Evolutionary conservation across 2,888 invertebrate species (phyloP).

Genomic region (Ariolimax columbianus): DNA sequence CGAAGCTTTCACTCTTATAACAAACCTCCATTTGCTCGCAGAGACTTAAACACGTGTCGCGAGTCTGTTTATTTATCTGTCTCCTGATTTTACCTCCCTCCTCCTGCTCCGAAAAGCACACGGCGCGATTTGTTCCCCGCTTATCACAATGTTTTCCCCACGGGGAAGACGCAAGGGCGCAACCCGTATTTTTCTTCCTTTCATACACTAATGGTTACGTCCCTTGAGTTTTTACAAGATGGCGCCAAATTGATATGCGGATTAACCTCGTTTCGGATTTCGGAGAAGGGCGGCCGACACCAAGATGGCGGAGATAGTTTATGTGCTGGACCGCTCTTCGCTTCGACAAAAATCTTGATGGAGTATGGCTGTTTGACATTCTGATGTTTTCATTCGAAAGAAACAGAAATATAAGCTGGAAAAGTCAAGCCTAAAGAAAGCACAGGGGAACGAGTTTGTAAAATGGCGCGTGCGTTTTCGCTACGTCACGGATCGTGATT

Average conservation of each 20-base stretch:
- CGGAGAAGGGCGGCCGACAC: background rate
- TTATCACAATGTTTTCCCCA: constrained; percentile 5
- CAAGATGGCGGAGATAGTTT: background rate
- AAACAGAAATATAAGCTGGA: background rate
- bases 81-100: background rate
- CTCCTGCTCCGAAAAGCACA: background rate
- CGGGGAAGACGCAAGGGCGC: background rate
- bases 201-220: constrained; percentile 33
- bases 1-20: no score
- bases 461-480: no score
- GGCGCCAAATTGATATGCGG: constrained; percentile 42
- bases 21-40: background rate
- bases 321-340: background rate
- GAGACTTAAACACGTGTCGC: background rate
- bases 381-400: background rate
- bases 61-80: background rate
- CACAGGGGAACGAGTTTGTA: no score
- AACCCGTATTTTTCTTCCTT: constrained; percentile 17
- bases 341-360: background rate
- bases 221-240: constrained; percentile 44
- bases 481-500: no score
- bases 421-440: background rate
- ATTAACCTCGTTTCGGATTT: constrained; percentile 24
- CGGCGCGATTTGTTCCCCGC: background rate
- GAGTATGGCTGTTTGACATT: background rate